Percentiles rank a stretch among this genome's conserved stretches.
Conservation (phyloP, 37 sponge, comb jelly and placozoan genomes). For the Spongilla lacustris region DNA sequence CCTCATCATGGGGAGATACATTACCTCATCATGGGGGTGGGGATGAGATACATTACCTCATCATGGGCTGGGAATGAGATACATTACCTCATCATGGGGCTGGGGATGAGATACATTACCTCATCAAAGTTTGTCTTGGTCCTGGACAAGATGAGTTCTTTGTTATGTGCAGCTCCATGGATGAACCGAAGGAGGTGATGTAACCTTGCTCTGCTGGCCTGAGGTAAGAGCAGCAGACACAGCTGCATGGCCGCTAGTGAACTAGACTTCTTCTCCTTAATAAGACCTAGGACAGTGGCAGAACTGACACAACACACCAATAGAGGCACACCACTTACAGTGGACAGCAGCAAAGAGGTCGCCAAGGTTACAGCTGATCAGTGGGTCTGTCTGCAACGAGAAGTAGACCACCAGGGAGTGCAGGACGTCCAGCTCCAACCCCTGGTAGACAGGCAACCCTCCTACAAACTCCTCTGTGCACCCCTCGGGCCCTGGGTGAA, state of each 20-base stretch:
- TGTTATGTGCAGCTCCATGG: constrained; percentile 42
- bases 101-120: background rate
- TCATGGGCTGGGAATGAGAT: background rate
- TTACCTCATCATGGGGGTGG: background rate
- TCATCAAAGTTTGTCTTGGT: constrained; percentile 29
- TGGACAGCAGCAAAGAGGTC: constrained; percentile 57
- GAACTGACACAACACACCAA: background rate
- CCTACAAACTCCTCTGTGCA: constrained; percentile 44
- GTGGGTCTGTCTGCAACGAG: constrained; percentile 29
- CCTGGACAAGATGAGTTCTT: constrained; percentile 34
- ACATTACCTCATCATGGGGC: background rate
- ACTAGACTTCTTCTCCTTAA: background rate
- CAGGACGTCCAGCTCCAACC: constrained; percentile 62
- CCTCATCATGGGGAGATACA: too few species aligned
- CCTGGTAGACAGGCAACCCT: constrained; percentile 54
- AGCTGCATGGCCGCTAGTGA: constrained; percentile 56
- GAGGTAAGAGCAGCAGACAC: constrained; percentile 50
- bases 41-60: background rate
- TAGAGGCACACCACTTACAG: constrained; percentile 6
- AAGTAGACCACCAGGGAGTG: constrained; percentile 51
- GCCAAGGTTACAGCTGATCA: constrained; percentile 40
- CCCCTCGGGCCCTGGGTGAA: constrained; percentile 54
- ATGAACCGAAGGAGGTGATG: constrained; percentile 55
- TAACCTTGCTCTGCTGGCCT: constrained; percentile 28
- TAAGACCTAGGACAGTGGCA: background rate